Evolutionary conservation across 2,888 invertebrate species (phyloP).

Genomic region (Mesodorylaimus sp.): DNA sequence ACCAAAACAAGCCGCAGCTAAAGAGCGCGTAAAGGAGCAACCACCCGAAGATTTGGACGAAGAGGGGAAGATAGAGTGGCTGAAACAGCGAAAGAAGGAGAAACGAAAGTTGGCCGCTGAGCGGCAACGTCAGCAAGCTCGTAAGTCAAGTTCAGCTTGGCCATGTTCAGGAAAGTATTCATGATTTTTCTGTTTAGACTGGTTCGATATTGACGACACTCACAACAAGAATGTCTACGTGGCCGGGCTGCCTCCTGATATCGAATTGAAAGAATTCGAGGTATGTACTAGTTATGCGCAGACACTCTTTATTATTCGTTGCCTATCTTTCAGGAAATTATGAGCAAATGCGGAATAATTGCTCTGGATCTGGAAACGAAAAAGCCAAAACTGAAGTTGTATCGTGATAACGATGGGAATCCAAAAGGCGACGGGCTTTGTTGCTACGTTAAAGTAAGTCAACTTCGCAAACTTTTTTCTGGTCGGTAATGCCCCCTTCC

Average conservation of each 20-base stretch:
- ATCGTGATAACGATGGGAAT: slow-evolving; percentile 56
- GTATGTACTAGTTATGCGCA: slow-evolving; percentile 10
- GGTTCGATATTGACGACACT: slow-evolving; percentile 77
- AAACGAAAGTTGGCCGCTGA: slow-evolving; percentile 10
- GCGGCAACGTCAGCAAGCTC: neutral
- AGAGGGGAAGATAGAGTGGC: slow-evolving; percentile 12
- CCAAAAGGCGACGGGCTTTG: slow-evolving; percentile 90
- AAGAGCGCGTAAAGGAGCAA: neutral
- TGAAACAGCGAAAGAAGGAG: slow-evolving; percentile 10
- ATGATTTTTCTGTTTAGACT: slow-evolving; percentile 39
- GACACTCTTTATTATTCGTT: neutral
- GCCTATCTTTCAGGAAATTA: slow-evolving; percentile 60
- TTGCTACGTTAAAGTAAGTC: slow-evolving; percentile 78
- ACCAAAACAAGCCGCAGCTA: slow-evolving; percentile 6
- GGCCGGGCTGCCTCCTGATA: slow-evolving; percentile 65
- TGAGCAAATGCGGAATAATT: slow-evolving; percentile 87
- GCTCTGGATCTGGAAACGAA: slow-evolving; percentile 62
- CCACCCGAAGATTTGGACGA: slow-evolving; percentile 14
- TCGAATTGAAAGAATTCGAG: slow-evolving; percentile 50
- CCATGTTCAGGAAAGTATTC: neutral
- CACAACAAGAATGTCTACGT: slow-evolving; percentile 91
- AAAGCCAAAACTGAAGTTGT: slow-evolving; percentile 68
- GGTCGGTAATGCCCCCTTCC: neutral
- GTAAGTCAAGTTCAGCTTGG: neutral
- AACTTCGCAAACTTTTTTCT: neutral